Evolutionary conservation across 1,140 invertebrate genomes (phyloP).

Genomic region (Dufourea novaeangliae): DNA sequence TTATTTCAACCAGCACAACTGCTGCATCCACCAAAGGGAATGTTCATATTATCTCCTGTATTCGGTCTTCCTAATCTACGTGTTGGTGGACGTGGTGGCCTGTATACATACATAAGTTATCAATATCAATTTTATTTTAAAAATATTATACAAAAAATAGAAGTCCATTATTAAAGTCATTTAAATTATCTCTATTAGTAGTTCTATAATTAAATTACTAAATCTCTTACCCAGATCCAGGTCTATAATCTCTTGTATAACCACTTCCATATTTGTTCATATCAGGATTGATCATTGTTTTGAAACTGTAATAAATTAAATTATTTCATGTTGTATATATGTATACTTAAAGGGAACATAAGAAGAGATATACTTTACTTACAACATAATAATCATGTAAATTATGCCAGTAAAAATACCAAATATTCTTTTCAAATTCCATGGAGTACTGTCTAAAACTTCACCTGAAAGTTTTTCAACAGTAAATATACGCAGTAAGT

Average conservation of each 20-base stretch:
- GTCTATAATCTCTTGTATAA: constrained; percentile 61
- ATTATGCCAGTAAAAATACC: constrained; percentile 60
- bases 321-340: neutral
- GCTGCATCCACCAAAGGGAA: constrained; percentile 71
- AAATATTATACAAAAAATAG: neutral
- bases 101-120: constrained; percentile 18
- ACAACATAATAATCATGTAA: constrained; percentile 69
- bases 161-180: neutral
- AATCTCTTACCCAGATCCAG: constrained; percentile 65
- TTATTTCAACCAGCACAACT: constrained; percentile 64
- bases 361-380: constrained; percentile 43
- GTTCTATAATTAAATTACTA: constrained; percentile 1
- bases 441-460: constrained; percentile 49
- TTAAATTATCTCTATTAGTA: neutral
- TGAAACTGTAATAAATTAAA: constrained; percentile 56
- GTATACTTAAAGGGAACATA: neutral
- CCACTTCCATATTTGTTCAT: constrained; percentile 48
- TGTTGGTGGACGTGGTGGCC: constrained; percentile 58
- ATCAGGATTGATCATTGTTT: constrained; percentile 64
- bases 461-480: constrained; percentile 56
- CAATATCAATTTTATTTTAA: constrained; percentile 12
- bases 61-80: constrained; percentile 65
- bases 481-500: neutral
- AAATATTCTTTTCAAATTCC: constrained; percentile 55
- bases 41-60: constrained; percentile 55